Evolutionary conservation across 1,140 invertebrate species (phyloP), one percentile per base, ranked within the genome.

Genomic region (Meteorus sp.): DNA sequence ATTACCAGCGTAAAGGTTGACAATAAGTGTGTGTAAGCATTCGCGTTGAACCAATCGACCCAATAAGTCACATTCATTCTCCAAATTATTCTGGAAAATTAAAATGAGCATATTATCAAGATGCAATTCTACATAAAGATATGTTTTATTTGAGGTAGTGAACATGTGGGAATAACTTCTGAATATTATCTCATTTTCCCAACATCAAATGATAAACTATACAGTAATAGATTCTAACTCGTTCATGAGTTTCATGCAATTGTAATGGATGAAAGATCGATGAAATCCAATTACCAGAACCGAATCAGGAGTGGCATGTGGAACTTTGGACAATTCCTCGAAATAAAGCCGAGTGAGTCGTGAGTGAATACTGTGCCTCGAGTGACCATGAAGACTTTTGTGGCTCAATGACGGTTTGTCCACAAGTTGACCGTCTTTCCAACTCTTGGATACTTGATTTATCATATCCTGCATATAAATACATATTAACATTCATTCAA

Each of bases 1-100:
- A 79, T 94, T 93, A 35, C 88, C 91, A 58, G 92, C 88, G 83
- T 95, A 94, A 63, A 97, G 82, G 82, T 94, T 96, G 59, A 96
- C 83, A 65, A 95, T 89, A 69, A 97, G 82, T 63, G 91, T 94
- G 74, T 94, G 93, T 48, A 95, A 83, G 73, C 88, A 87, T 73
- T 95, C 93, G 71, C 86, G 84, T 72, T 87, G 85, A 65, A 95
- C 88, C 67, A 96, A 81, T 75, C 92, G 89, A 68, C 92, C 89
- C 74, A 97, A 82, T 63, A 94, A 82, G 77, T 93, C 86, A 64
- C 91, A 91, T 68, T 87, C 86, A 70, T 85, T 84, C 73, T 87
- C 85, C 63, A 91, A 79, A 71, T 85, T 84, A 79, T 86, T 83
- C 84, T 86, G 35, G 8, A 39, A 39, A 71, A 43, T 61, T 81